phyloP scores from a whole-genome alignment of 2,797 vertebrate genomes.

The Danio tinwini region DNA sequence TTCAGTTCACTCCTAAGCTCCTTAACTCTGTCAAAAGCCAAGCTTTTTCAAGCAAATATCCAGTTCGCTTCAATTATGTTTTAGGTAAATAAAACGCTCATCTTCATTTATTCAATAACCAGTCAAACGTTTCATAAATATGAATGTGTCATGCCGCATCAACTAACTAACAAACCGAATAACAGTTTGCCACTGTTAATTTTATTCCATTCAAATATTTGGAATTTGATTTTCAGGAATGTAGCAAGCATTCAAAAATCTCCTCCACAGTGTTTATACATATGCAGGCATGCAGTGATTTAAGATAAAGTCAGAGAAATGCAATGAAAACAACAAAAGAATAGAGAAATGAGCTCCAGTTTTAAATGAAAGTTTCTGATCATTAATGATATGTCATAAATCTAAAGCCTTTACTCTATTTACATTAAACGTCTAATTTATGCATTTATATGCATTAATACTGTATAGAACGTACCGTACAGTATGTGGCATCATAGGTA shows the following conservation, averaged over 20 bases:
- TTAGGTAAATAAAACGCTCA: conserved; percentile 44
- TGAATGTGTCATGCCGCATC: conserved; percentile 38
- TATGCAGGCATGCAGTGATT: not conserved
- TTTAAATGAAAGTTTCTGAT: not conserved
- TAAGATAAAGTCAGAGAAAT: not conserved
- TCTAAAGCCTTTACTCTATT: not conserved
- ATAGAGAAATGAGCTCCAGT: not conserved
- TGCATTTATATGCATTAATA: too few relatives aligned
- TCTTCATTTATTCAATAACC: conserved; percentile 40
- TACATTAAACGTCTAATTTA: too few relatives aligned
- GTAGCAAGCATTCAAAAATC: conserved; percentile 37
- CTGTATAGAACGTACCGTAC: too few relatives aligned
- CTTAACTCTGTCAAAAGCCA: not conserved
- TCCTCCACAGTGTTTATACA: not conserved
- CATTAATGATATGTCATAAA: not conserved
- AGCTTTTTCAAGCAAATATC: not conserved
- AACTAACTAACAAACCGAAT: conserved; percentile 45
- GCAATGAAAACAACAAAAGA: not conserved
- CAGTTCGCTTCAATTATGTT: conserved; percentile 7
- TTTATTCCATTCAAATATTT: conserved; percentile 23
- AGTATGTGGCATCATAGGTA: too few relatives aligned
- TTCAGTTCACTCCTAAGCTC: not conserved
- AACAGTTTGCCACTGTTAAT: conserved; percentile 21
- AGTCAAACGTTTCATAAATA: conserved; percentile 46
- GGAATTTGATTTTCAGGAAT: conserved; percentile 10